Evolutionary conservation across 2,888 invertebrate genomes (phyloP).

Genomic region (Trichogramma dendrolimi): DNA sequence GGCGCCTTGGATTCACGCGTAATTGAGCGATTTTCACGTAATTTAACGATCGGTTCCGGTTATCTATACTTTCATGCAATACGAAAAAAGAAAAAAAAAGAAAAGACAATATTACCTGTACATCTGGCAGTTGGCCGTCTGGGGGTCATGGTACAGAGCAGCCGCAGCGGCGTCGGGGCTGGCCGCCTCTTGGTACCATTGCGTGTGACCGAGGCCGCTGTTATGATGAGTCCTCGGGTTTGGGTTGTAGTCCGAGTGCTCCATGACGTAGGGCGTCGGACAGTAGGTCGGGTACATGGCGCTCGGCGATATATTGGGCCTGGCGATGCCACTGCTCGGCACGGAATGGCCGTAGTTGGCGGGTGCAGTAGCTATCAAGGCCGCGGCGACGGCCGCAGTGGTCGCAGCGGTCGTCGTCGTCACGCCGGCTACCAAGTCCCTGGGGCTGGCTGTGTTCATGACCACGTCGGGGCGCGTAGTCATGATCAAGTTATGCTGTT

Average conservation of each 20-base stretch:
- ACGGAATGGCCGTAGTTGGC: constrained; percentile 45
- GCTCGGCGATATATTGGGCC: constrained; percentile 43
- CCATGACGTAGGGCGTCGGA: constrained; percentile 47
- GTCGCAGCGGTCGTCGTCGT: constrained; percentile 42
- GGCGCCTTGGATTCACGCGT: too few relatives aligned
- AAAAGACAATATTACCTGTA: constrained; percentile 40
- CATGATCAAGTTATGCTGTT: constrained; percentile 42
- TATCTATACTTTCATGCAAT: neutral
- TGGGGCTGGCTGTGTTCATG: constrained; percentile 29
- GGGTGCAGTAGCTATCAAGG: constrained; percentile 41
- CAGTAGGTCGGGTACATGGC: constrained; percentile 49
- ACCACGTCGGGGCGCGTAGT: constrained; percentile 34
- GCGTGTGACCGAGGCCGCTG: constrained; percentile 42
- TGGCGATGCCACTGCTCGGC: constrained; percentile 29
- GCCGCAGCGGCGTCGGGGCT: constrained; percentile 45
- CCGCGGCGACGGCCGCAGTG: constrained; percentile 33
- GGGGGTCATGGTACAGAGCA: constrained; percentile 49
- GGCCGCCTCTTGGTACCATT: constrained; percentile 50
- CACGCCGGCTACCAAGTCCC: constrained; percentile 33
- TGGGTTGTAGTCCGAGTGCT: constrained; percentile 47
- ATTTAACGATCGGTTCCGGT: too few relatives aligned
- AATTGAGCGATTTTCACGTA: too few relatives aligned
- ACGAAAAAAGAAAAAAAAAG: constrained; percentile 1
- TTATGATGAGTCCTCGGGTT: constrained; percentile 42
- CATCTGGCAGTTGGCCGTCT: constrained; percentile 49